Evolutionary conservation across 2,113 vertebrate genomes (phyloP).

Genomic region (Oncorhynchus keta): DNA sequence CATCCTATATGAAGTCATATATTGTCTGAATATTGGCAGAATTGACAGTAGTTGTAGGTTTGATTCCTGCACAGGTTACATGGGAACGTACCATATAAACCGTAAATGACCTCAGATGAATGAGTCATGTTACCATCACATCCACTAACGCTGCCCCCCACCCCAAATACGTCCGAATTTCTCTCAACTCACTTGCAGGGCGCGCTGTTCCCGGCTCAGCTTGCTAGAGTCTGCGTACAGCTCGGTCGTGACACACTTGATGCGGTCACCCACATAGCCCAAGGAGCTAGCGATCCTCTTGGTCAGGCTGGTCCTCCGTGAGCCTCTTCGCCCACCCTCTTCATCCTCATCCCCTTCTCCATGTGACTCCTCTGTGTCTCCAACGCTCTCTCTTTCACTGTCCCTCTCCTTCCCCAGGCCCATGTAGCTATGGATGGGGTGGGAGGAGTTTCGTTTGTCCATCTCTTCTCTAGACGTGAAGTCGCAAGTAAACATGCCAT

Average conservation of each 20-base stretch:
- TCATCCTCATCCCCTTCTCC: constrained; percentile 71
- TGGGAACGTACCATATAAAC: too few species aligned
- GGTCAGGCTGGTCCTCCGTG: constrained; percentile 79
- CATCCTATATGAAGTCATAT: too few species aligned
- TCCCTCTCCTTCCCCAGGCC: constrained; percentile 50
- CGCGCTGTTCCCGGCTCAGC: constrained; percentile 95
- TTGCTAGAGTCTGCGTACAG: constrained; percentile 98
- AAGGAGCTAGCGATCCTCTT: constrained; percentile 97
- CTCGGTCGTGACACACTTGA: constrained; percentile 97
- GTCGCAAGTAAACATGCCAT: constrained; percentile 46
- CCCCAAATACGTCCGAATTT: constrained; percentile 1
- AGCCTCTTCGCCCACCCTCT: constrained; percentile 74
- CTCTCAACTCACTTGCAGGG: constrained; percentile 90
- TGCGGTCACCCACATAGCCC: constrained; percentile 96
- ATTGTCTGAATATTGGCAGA: too few species aligned
- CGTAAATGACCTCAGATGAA: neutral
- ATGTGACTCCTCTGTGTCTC: constrained; percentile 67
- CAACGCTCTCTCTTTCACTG: constrained; percentile 45
- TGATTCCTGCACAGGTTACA: too few species aligned
- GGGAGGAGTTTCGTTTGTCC: constrained; percentile 20
- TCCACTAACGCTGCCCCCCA: constrained; percentile 9
- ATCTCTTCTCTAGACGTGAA: constrained; percentile 44
- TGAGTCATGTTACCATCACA: neutral
- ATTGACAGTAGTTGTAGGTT: too few species aligned
- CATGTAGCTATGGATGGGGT: constrained; percentile 36